Percentiles rank a stretch among this genome's conserved stretches.
These are phyloP conservation scores for Sturnus vulgaris DNA, from an alignment of 2,113 vertebrate genomes.

Conservation along the genomic window DNA sequence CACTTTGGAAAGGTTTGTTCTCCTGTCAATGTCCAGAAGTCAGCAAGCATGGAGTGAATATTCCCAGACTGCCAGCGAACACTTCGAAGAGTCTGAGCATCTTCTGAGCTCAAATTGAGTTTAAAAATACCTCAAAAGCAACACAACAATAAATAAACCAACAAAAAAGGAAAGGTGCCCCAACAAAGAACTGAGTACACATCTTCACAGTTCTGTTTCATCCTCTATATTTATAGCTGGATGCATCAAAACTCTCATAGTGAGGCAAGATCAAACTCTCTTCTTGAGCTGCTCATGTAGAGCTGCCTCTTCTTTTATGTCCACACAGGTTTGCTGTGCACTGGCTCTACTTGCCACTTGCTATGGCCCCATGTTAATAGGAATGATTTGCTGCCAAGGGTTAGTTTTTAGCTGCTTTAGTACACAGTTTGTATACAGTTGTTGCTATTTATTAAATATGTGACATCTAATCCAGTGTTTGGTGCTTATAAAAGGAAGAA, in stretches of 20 bases:
- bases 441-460: conserved; percentile 41
- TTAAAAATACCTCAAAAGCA: not conserved
- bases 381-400: not conserved
- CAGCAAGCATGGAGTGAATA: not conserved
- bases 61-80: not conserved
- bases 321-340: not conserved
- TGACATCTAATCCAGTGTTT: conserved; percentile 30
- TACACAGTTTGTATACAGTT: conserved; percentile 7
- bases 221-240: not conserved
- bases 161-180: accelerated
- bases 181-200: not conserved
- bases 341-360: not conserved
- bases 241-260: not conserved
- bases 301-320: not conserved
- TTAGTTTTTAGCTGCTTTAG: conserved; percentile 26
- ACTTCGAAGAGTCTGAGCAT: not conserved
- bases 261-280: not conserved
- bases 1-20: not conserved
- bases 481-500: not conserved
- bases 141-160: not conserved
- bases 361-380: not conserved
- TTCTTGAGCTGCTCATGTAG: not conserved
- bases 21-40: not conserved
- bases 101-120: not conserved
- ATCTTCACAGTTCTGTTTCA: not conserved